These are phyloP conservation scores for Neoseiulus cucumeris DNA, from an alignment of 1,140 invertebrate genomes.

Conservation along the genomic window DNA sequence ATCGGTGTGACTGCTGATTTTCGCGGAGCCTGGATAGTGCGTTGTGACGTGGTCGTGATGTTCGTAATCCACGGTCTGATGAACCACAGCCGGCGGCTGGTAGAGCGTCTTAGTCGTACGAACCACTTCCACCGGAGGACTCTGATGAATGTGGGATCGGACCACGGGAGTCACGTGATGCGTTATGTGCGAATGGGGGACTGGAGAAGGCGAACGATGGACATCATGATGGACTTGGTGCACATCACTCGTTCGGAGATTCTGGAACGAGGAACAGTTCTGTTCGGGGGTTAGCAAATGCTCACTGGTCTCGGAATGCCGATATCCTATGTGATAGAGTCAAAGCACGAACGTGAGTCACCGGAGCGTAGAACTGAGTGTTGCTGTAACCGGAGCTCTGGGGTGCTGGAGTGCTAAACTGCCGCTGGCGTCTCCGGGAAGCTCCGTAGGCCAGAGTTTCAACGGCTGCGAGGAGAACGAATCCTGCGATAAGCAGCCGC, in stretches of 20 bases:
- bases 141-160: not conserved
- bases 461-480: not conserved
- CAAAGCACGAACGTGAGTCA: not conserved
- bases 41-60: constrained; percentile 6
- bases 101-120: not conserved
- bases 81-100: not conserved
- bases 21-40: not conserved
- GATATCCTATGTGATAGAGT: too few species aligned
- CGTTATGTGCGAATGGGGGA: not conserved
- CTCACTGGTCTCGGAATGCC: not conserved
- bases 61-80: not conserved
- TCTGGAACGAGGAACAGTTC: constrained; percentile 8
- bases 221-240: not conserved
- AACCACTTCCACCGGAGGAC: not conserved
- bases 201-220: not conserved
- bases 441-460: not conserved
- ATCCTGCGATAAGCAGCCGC: not conserved
- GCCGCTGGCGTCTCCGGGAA: not conserved
- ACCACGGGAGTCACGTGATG: not conserved
- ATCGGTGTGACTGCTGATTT: not conserved
- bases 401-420: not conserved
- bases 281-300: not conserved
- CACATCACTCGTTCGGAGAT: not conserved
- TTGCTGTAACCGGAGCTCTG: not conserved
- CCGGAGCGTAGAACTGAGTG: not conserved